These are phyloP conservation scores for Sceloporus undulatus DNA, from an alignment of 2,113 vertebrate species.

Conservation along the genomic window DNA sequence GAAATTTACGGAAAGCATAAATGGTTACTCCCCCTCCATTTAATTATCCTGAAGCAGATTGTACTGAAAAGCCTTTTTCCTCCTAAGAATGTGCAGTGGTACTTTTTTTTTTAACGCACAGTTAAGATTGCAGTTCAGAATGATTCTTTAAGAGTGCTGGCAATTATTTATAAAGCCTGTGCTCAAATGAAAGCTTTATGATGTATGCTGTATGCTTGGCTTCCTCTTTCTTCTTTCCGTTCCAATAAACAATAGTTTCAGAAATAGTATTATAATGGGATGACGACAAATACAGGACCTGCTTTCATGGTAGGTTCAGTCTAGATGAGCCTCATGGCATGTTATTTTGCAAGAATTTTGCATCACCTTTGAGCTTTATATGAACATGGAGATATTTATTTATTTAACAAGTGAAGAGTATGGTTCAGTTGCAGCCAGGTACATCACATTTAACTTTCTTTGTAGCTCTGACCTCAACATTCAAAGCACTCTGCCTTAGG, in stretches of 20 bases:
- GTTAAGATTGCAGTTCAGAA: conserved; percentile 39
- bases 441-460: background rate
- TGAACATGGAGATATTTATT: background rate
- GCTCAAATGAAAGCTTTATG: conserved; percentile 33
- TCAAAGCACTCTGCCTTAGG: background rate
- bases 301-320: conserved; percentile 18
- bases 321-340: background rate
- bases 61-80: conserved; percentile 35
- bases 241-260: conserved; percentile 7
- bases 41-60: conserved; percentile 35
- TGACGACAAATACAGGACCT: background rate
- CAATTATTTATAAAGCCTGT: conserved; percentile 32
- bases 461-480: background rate
- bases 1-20: conserved; percentile 47
- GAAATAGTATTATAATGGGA: background rate
- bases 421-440: background rate
- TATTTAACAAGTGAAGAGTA: background rate
- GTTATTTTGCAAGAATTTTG: background rate
- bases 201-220: conserved; percentile 14
- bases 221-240: background rate
- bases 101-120: background rate
- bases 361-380: background rate
- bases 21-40: conserved; percentile 30
- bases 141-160: conserved; percentile 22
- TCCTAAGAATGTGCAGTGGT: background rate